Evolutionary conservation across 1,140 invertebrate genomes (phyloP).

Genomic region (Teleogryllus occipitalis): DNA sequence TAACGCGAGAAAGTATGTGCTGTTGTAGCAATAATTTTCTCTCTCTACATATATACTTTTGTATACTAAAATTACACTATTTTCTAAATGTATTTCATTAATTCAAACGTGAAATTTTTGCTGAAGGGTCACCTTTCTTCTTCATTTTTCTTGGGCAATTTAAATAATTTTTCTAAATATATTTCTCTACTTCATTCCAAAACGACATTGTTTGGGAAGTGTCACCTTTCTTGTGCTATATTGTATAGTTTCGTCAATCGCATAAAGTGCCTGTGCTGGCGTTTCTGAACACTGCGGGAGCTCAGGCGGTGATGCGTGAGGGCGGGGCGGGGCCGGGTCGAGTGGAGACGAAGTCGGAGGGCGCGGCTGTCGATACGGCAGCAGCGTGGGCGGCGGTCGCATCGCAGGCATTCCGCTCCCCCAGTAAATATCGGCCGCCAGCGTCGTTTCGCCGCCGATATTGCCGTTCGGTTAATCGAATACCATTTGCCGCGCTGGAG

Average conservation of each 20-base stretch:
- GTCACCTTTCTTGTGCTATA: neutral
- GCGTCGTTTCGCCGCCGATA: neutral
- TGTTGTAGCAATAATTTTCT: too few species aligned
- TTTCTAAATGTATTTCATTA: too few species aligned
- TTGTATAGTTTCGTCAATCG: neutral
- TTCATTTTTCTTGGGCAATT: too few species aligned
- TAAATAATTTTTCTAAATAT: neutral
- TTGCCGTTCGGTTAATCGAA: slow-evolving; percentile 3
- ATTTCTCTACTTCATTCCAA: neutral
- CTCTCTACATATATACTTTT: too few species aligned
- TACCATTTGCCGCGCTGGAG: neutral
- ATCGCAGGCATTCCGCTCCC: neutral
- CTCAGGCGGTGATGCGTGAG: neutral
- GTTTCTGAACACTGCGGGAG: neutral
- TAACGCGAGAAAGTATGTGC: too few species aligned
- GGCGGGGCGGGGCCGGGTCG: too few species aligned
- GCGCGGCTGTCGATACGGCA: too few species aligned
- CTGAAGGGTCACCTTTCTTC: too few species aligned
- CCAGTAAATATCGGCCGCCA: neutral
- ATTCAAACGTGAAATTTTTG: too few species aligned
- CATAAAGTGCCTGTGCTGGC: neutral
- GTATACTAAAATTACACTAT: too few species aligned
- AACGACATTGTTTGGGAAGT: neutral
- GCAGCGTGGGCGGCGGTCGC: neutral
- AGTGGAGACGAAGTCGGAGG: neutral